Base-by-base conservation (phyloP, 2,888 invertebrate species). In the Baccha elongata region DNA sequence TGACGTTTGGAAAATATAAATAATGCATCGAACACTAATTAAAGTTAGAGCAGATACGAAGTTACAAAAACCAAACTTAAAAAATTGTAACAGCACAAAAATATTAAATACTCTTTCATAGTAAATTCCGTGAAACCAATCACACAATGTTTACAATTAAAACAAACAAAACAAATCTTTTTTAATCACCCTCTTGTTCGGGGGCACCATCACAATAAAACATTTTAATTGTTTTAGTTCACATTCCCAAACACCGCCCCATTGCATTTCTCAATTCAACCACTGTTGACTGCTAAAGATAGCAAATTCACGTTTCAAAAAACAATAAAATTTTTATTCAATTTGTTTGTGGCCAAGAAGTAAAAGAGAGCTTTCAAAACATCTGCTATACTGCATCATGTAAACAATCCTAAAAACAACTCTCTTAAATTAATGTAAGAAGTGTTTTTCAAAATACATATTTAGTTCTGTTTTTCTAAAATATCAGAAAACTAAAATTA, bases 351-450 rank as follows among this genome's bases (percentile, higher is more conserved):
- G 21, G 19, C 7, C 32, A 64, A 60, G 10, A 32, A 35, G 15
- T 19, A 21, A 21, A 42, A 50, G 37, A 65, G 78, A 44, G 17
- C 40, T 15, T 23, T 62, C 8, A 10, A 8, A 5, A 17, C 19
- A n/a, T 1, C 8, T 37, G n/a, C 19, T 0, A 44, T 10, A 40
- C 15, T 17, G 37, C 11, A 13, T 15, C 11, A 50, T 67, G 40
- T 76, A 71, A 71, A 67, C 76, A 81, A 69, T 52, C 58, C 64
- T 11, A 11, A 53, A 71, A 53, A 37, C 5, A 35, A 8, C 21
- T 76, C 81, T 76, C 76, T 76, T 80, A 80, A 80, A 46, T 64
- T 13, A 48, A 64, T 46, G 69, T 50, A 23, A 37, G 11, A 68
- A 58, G 13, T 7, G 15, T 53, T 52, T 17, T 7, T 1, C 2